Percentiles rank a stretch among this genome's conserved stretches.
Evolutionary conservation across 2,888 invertebrate genomes (phyloP).

Genomic region (Leuctra nigra): DNA sequence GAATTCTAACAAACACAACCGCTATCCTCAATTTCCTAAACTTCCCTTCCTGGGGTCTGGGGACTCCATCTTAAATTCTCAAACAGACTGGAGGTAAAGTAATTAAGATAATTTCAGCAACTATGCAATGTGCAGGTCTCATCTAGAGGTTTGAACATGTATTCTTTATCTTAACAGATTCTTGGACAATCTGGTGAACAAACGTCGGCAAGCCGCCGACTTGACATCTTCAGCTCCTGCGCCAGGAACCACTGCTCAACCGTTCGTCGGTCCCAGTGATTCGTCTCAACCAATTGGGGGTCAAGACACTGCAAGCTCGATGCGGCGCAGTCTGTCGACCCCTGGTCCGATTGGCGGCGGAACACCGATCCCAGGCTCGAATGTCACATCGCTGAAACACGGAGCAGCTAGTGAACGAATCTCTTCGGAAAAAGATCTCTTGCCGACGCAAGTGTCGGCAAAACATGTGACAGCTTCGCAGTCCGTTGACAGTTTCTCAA

Average conservation of each 20-base stretch:
- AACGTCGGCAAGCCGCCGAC: constrained; percentile 65
- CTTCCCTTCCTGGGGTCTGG: too few relatives aligned
- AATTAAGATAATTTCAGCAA: too few relatives aligned
- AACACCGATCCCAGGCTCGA: constrained; percentile 1
- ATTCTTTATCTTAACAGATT: too few relatives aligned
- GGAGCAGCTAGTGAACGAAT: background rate
- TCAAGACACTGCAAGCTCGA: constrained; percentile 25
- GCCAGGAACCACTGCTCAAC: constrained; percentile 4
- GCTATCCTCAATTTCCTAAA: too few relatives aligned
- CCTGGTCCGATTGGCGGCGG: constrained; percentile 30
- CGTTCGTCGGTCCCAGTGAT: background rate
- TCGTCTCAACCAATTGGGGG: constrained; percentile 41
- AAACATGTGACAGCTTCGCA: background rate
- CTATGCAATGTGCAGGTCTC: too few relatives aligned
- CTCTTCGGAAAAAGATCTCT: background rate
- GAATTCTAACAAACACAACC: too few relatives aligned
- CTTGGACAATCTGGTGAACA: constrained; percentile 65
- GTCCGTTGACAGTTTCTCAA: background rate
- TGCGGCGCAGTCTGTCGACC: constrained; percentile 1
- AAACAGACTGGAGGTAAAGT: too few relatives aligned
- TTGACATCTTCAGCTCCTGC: constrained; percentile 41
- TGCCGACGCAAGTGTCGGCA: background rate
- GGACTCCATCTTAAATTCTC: too few relatives aligned
- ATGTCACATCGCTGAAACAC: background rate
- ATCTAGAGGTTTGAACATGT: too few relatives aligned